phyloP scores from a whole-genome alignment of 1,140 invertebrate species.

The Amyelois transitella region DNA sequence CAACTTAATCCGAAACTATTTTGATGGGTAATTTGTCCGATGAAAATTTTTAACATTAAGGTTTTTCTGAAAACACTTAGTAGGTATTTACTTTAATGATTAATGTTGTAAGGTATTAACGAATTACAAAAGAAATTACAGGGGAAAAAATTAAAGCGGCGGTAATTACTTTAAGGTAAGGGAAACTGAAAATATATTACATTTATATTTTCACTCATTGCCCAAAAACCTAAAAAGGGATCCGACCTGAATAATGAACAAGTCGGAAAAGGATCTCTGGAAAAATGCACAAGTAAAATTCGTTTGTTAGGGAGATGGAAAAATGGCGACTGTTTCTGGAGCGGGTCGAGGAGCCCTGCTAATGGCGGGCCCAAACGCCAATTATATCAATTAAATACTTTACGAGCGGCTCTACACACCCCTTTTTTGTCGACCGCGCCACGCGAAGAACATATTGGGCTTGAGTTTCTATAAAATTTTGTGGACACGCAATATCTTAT shows the following conservation, averaged over 20 bases:
- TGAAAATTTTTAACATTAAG: too few relatives aligned
- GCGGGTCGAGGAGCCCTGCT: conserved; percentile 29
- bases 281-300: conserved; percentile 51
- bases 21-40: too few relatives aligned
- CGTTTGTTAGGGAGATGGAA: conserved; percentile 37
- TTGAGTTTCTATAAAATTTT: neutral
- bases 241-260: conserved; percentile 50
- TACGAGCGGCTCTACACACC: conserved; percentile 16
- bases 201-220: conserved; percentile 28
- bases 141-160: too few relatives aligned
- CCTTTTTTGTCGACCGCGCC: conserved; percentile 12
- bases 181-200: neutral
- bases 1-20: too few relatives aligned
- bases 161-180: neutral
- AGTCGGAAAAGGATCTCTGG: conserved; percentile 41
- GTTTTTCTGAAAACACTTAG: too few relatives aligned
- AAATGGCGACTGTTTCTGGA: conserved; percentile 47
- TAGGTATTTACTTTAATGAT: too few relatives aligned
- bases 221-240: conserved; percentile 43
- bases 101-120: too few relatives aligned
- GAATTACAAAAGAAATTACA: too few relatives aligned
- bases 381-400: conserved; percentile 66
- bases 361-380: conserved; percentile 55
- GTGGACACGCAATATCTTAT: too few relatives aligned
- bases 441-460: neutral